phyloP scores from a whole-genome alignment of 2,888 invertebrate genomes.

The Leptothorax acervorum region DNA sequence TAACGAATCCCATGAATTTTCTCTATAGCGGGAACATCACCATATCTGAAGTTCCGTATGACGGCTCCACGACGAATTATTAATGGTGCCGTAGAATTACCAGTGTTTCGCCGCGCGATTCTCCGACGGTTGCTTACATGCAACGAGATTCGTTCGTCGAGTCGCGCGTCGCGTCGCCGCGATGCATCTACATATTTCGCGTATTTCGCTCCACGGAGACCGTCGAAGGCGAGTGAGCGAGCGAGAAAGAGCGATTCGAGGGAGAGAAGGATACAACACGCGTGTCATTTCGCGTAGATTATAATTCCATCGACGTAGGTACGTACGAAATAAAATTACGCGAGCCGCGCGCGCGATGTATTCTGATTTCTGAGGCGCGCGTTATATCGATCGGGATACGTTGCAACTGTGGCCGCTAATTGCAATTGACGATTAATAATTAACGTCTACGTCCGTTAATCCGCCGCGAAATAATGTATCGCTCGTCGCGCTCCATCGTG shows the following conservation, averaged over 20 bases:
- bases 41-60: conserved; percentile 42
- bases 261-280: not conserved
- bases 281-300: conserved; percentile 31
- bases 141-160: conserved; percentile 46
- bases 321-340: conserved; percentile 42
- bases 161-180: not conserved
- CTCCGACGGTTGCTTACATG: not conserved
- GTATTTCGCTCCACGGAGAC: conserved; percentile 1
- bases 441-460: conserved; percentile 45
- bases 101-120: conserved; percentile 41
- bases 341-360: conserved; percentile 13
- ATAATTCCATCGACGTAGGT: conserved; percentile 43
- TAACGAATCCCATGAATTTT: conserved; percentile 52
- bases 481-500: conserved; percentile 13
- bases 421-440: conserved; percentile 56
- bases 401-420: conserved; percentile 47
- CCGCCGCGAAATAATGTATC: conserved; percentile 46
- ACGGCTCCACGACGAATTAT: conserved; percentile 51
- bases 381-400: conserved; percentile 51
- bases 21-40: conserved; percentile 51
- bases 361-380: conserved; percentile 46
- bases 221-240: not conserved
- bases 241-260: not conserved
- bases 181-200: conserved; percentile 31
- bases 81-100: conserved; percentile 53